phyloP scores from a whole-genome alignment of 2,113 vertebrate genomes.

The Clarias gariepinus region DNA sequence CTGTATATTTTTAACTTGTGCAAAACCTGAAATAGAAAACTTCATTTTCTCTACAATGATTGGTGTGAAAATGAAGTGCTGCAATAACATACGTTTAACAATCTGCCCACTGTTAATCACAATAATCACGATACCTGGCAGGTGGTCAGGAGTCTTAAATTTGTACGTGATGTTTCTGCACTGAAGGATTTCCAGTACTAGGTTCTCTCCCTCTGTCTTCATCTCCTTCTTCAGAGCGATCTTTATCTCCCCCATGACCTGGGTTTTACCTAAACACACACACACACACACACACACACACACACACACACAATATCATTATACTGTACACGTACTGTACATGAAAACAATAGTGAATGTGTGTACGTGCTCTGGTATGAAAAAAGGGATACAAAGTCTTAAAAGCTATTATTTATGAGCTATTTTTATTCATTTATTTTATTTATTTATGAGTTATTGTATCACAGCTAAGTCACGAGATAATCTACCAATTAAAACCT shows the following conservation, averaged over 20 bases:
- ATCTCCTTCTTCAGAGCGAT: constrained; percentile 97
- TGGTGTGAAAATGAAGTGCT: neutral
- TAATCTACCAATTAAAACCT: neutral
- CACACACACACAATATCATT: neutral
- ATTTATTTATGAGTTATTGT: no score
- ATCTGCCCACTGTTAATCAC: neutral
- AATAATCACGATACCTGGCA: constrained; percentile 81
- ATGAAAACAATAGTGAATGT: no score
- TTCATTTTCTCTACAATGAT: neutral
- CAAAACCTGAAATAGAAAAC: neutral
- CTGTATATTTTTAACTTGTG: neutral
- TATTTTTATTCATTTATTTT: no score
- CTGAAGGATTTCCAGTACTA: constrained; percentile 95
- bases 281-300: constrained; percentile 19
- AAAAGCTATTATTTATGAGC: neutral
- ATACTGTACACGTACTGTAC: neutral
- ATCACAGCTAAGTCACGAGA: neutral
- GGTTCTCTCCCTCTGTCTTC: constrained; percentile 95
- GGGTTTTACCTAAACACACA: constrained; percentile 84
- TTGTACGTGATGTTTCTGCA: constrained; percentile 99
- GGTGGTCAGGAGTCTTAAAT: constrained; percentile 95
- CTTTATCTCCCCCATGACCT: constrained; percentile 98
- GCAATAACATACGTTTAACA: neutral
- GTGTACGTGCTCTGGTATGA: neutral
- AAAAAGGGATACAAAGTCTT: neutral